phyloP scores from a whole-genome alignment of 2,113 vertebrate species.

The Prochilodus magdalenae region DNA sequence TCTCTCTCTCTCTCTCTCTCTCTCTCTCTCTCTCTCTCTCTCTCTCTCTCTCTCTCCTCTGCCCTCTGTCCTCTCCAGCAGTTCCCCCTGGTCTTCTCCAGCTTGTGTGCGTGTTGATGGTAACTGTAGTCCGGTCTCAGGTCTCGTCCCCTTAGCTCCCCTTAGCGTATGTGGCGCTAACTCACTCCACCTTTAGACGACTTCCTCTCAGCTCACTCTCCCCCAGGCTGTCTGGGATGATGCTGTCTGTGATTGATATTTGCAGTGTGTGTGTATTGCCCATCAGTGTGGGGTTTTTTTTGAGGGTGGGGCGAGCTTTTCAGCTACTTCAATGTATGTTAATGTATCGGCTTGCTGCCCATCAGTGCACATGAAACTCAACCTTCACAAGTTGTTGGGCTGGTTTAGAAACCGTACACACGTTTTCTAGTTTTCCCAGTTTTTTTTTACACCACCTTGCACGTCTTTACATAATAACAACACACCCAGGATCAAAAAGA shows the following conservation, averaged over 20 bases:
- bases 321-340: no score
- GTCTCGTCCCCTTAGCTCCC: background rate
- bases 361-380: no score
- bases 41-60: background rate
- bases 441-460: no score
- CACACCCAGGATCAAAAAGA: no score
- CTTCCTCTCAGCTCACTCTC: background rate
- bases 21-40: background rate
- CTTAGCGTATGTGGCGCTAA: background rate
- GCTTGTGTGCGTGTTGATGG: background rate
- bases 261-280: background rate
- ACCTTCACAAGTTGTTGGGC: no score
- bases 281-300: background rate
- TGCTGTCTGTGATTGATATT: background rate
- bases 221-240: slow-evolving; percentile 5
- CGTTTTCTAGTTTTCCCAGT: no score
- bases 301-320: background rate
- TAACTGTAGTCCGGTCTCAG: background rate
- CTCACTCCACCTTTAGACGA: background rate
- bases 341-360: no score
- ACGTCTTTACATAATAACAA: no score
- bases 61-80: background rate
- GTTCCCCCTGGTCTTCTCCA: slow-evolving; percentile 11
- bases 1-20: slow-evolving; percentile 1
- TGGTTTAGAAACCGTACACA: no score